Percentiles rank a stretch among this genome's conserved stretches.
Conservation (phyloP, 2,888 invertebrate species). For the Monopis laevigella region DNA sequence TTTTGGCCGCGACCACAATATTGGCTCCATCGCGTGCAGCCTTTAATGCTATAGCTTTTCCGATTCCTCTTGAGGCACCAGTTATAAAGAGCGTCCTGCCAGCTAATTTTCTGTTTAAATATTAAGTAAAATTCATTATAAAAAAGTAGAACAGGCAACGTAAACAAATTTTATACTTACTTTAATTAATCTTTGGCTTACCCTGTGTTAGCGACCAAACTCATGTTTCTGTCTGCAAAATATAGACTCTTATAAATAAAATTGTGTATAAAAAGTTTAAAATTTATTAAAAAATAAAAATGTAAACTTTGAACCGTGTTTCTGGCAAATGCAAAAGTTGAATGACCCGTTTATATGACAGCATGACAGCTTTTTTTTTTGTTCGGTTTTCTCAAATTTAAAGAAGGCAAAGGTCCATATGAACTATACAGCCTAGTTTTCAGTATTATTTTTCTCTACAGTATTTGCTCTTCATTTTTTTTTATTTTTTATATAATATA, state of each 20-base stretch:
- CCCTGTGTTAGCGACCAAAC: constrained; percentile 62
- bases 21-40: constrained; percentile 93
- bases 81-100: constrained; percentile 95
- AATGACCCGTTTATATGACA: constrained; percentile 2
- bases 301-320: constrained; percentile 9
- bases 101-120: constrained; percentile 65
- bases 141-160: constrained; percentile 18
- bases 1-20: constrained; percentile 91
- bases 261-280: too few species aligned
- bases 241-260: too few species aligned
- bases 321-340: constrained; percentile 6
- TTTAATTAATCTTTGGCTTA: constrained; percentile 25
- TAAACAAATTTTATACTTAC: constrained; percentile 11
- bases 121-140: constrained; percentile 18
- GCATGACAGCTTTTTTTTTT: too few species aligned
- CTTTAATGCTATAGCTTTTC: constrained; percentile 93
- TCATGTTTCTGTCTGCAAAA: constrained; percentile 34
- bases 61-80: constrained; percentile 96
- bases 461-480: too few species aligned
- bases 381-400: too few species aligned
- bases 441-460: too few species aligned
- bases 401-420: too few species aligned
- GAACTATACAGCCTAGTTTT: too few species aligned
- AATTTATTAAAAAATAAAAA: too few species aligned
- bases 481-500: too few species aligned